Evolutionary conservation across 2,113 vertebrate species (phyloP).

Genomic region (Sphaerodactylus townsendi): DNA sequence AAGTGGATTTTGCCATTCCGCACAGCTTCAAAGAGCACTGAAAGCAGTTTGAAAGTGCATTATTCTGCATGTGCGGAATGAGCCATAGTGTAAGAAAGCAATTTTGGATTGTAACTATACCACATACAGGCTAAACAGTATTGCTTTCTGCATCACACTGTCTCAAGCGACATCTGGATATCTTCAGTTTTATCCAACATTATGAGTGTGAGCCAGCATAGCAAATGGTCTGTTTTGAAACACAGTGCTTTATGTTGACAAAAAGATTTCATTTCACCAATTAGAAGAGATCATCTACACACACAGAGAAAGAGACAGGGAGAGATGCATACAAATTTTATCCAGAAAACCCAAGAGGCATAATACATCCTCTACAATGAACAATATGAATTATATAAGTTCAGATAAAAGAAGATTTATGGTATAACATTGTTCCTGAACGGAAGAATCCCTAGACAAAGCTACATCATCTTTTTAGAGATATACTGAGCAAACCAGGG

Average conservation of each 20-base stretch:
- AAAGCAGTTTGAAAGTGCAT: too few species aligned
- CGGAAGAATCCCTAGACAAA: background rate
- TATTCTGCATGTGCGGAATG: too few species aligned
- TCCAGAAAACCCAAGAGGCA: background rate
- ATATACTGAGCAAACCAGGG: background rate
- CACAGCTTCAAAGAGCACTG: too few species aligned
- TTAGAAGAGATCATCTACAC: background rate
- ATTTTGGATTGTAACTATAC: background rate
- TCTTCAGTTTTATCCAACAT: slow-evolving; percentile 26
- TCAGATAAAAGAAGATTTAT: background rate
- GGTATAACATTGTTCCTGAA: background rate
- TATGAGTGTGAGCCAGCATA: slow-evolving; percentile 15
- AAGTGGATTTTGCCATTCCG: too few species aligned
- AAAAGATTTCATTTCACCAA: slow-evolving; percentile 33
- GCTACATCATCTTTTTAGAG: background rate
- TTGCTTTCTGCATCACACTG: slow-evolving; percentile 13
- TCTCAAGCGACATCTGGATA: slow-evolving; percentile 45
- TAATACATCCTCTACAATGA: background rate
- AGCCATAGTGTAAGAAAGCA: too few species aligned
- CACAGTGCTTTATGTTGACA: background rate
- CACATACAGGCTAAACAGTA: slow-evolving; percentile 23
- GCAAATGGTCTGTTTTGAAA: slow-evolving; percentile 26
- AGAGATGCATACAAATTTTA: background rate
- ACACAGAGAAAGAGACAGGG: background rate
- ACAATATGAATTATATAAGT: background rate